Conservation (phyloP, 2,888 invertebrate species). For the Ophion slaviceki region DNA sequence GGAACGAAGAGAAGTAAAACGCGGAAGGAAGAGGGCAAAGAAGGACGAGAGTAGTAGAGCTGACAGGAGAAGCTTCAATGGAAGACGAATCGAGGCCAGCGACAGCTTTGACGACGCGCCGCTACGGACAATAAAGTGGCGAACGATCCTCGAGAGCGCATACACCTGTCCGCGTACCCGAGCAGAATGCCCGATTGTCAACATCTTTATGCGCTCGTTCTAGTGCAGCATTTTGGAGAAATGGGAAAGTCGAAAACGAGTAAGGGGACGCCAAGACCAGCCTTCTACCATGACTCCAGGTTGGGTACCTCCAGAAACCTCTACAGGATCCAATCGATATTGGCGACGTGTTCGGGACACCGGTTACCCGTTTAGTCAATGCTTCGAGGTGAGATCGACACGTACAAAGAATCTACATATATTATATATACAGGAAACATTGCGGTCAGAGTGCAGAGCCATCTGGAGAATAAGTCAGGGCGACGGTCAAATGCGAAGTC, state of each 20-base stretch:
- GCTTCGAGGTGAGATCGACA: constrained; percentile 46
- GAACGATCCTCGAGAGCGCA: constrained; percentile 20
- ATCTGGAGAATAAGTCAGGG: constrained; percentile 23
- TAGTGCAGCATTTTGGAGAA: constrained; percentile 9
- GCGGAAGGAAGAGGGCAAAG: not conserved
- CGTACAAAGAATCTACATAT: constrained; percentile 18
- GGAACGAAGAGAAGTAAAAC: not conserved
- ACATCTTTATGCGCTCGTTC: constrained; percentile 51
- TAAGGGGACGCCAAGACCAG: not conserved
- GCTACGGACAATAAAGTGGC: constrained; percentile 42
- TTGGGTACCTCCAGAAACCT: not conserved
- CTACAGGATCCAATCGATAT: constrained; percentile 46
- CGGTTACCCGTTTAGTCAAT: constrained; percentile 11
- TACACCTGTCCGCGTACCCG: constrained; percentile 32
- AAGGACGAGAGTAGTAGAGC: not conserved
- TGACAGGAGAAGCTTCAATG: constrained; percentile 18
- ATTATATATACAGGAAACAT: constrained; percentile 12
- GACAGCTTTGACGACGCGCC: constrained; percentile 31
- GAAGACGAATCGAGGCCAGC: constrained; percentile 37
- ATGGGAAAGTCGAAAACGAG: constrained; percentile 4
- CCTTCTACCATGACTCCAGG: not conserved
- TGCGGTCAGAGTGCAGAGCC: constrained; percentile 42
- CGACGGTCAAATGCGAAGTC: constrained; percentile 59
- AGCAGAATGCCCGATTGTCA: constrained; percentile 48
- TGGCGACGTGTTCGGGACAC: constrained; percentile 36